phyloP scores from a whole-genome alignment of 2,888 invertebrate species.

The Acleris sparsana region DNA sequence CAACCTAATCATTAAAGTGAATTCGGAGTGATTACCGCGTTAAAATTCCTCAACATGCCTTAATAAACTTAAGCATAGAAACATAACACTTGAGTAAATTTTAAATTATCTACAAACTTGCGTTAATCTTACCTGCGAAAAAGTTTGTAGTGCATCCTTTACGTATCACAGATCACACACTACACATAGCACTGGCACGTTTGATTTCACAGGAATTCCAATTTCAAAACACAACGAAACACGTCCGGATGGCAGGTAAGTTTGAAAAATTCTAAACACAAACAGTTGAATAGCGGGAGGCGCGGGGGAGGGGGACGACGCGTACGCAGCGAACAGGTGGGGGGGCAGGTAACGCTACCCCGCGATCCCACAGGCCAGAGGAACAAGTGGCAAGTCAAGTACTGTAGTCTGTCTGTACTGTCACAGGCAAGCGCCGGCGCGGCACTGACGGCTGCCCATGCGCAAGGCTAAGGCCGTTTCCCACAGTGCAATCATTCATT shows the following conservation, averaged over 20 bases:
- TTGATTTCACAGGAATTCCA: conserved; percentile 45
- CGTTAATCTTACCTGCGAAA: conserved; percentile 67
- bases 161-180: conserved; percentile 55
- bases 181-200: conserved; percentile 48
- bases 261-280: conserved; percentile 66
- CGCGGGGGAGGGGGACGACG: conserved; percentile 46
- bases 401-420: conserved; percentile 6
- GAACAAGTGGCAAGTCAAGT: neutral
- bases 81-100: conserved; percentile 36
- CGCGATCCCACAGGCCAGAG: conserved; percentile 5
- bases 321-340: conserved; percentile 50
- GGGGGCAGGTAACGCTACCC: conserved; percentile 41
- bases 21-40: neutral
- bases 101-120: neutral
- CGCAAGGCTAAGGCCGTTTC: conserved; percentile 33
- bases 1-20: neutral
- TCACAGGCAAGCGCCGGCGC: conserved; percentile 1
- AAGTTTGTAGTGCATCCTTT: conserved; percentile 79
- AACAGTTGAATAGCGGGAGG: conserved; percentile 58
- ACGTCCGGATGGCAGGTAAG: conserved; percentile 59
- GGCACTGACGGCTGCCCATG: conserved; percentile 3
- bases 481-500: conserved; percentile 28
- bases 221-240: conserved; percentile 45
- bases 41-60: neutral
- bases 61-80: conserved; percentile 12